Base-by-base conservation (phyloP, 1,140 invertebrate species). In the Sweltsa coloradensis region DNA sequence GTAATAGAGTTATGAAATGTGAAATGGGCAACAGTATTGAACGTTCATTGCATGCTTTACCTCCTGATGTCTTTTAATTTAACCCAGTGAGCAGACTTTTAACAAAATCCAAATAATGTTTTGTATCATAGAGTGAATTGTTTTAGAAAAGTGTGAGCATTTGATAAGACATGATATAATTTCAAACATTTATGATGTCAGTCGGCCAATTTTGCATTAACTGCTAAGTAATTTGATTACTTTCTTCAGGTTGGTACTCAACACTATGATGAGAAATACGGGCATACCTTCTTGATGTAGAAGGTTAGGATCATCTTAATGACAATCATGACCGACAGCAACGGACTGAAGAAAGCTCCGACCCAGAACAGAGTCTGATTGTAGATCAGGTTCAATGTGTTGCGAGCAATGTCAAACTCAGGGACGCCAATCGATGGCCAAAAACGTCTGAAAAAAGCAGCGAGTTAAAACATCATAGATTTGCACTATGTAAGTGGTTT, bases 361-460 rank as follows among this genome's bases (percentile, higher is more conserved):
- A 82, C 69, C 81, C 80, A 85, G 51, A 84, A 73, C 40, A 85
- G 60, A 4, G 73, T 74, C 58, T 86, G 82, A 60, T 82, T 84
- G 66, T 85, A 85, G 48, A 86, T 78, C 14, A 86, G 62, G 47
- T 81, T 76, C 13, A 85, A 64, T 0, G 81, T 83, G 59, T 81
- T 79, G 53, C 73, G 71, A 23, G 78, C 76, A 31, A 85, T 78
- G 60, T 83, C 73, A 65, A 86, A 88, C 57, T 81, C 76, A 13
- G 78, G 72, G 23, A 66, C 59, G 2, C 58, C 55, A 0, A 71
- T 54, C 42, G 57, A 57, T 29, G 45, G 54, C 39, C 53, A 59
- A 9, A 55, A 5, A 11, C 53, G 2, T 19, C 51, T 59, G 25
- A 43, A 57, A 58, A 42, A 41, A 11, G n/a, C 43, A 18, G 14